phyloP scores from a whole-genome alignment of 37 sponge, comb jelly and placozoan genomes.

The Diacarnus erythraeanus region DNA sequence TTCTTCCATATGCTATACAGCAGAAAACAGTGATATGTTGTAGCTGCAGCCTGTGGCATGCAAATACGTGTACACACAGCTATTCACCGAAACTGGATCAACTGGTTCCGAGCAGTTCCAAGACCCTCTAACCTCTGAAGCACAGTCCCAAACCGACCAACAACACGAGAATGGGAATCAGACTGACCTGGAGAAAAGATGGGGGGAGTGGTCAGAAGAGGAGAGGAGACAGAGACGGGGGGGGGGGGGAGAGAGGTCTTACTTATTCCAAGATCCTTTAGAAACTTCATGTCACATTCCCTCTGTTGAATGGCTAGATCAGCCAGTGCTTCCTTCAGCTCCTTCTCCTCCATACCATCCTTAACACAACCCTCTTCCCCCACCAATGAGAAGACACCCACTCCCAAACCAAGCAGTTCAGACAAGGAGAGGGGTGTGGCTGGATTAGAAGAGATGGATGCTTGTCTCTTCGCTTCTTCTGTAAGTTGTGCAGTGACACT shows the following conservation, averaged over 20 bases:
- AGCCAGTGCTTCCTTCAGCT: constrained; percentile 26
- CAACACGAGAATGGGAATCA: constrained; percentile 6
- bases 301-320: constrained; percentile 23
- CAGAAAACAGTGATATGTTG: too few relatives aligned
- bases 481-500: constrained; percentile 28
- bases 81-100: constrained; percentile 47
- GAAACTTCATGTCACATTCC: constrained; percentile 22
- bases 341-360: not conserved
- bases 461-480: not conserved
- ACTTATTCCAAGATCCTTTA: constrained; percentile 18
- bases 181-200: constrained; percentile 6
- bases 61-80: not conserved
- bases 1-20: too few relatives aligned
- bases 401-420: constrained; percentile 39
- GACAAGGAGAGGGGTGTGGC: constrained; percentile 11
- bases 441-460: not conserved
- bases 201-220: too few relatives aligned
- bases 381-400: constrained; percentile 41
- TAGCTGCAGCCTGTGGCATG: not conserved
- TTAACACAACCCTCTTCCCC: constrained; percentile 12
- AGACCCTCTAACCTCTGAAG: constrained; percentile 12
- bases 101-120: constrained; percentile 17
- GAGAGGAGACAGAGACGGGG: not conserved
- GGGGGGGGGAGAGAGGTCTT: not conserved
- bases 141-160: constrained; percentile 15